phyloP scores from a whole-genome alignment of 2,113 vertebrate species.

The Orthonyx spaldingii region DNA sequence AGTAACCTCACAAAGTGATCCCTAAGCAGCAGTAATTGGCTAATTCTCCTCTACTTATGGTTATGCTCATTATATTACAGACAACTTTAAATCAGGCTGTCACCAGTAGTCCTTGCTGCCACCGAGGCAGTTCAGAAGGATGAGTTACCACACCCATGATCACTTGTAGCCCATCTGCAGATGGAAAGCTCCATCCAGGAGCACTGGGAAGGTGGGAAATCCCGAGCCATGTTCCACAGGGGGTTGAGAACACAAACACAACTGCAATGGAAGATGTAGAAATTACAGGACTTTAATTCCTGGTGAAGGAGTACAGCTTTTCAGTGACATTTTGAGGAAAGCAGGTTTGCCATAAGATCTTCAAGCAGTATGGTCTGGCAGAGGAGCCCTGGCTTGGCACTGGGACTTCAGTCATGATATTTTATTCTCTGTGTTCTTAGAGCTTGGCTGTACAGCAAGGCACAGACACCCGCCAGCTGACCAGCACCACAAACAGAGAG shows the following conservation, averaged over 20 bases:
- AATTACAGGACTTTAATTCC: not conserved
- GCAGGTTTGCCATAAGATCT: not conserved
- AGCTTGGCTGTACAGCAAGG: not conserved
- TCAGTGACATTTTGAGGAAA: not conserved
- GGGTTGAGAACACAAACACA: not conserved
- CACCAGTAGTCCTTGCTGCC: not conserved
- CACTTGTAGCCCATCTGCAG: not conserved
- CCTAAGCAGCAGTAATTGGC: slow-evolving; percentile 15
- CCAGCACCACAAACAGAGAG: not conserved
- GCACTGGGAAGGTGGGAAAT: not conserved
- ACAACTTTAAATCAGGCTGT: slow-evolving; percentile 47
- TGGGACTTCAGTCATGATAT: not conserved
- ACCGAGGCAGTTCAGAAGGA: not conserved
- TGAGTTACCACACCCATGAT: not conserved
- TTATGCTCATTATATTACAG: slow-evolving; percentile 38
- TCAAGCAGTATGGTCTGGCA: not conserved
- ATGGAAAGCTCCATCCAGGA: not conserved
- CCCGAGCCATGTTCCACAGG: fast-evolving
- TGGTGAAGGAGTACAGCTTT: not conserved
- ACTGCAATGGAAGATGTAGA: not conserved
- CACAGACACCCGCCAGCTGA: not conserved
- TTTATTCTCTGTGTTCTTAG: not conserved
- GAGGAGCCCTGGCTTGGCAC: not conserved
- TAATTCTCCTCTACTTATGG: slow-evolving; percentile 24
- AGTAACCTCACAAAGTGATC: slow-evolving; percentile 31